Evolutionary conservation across 37 sponge, comb jelly and placozoan species (phyloP).

Genomic region (Geodia barretti): DNA sequence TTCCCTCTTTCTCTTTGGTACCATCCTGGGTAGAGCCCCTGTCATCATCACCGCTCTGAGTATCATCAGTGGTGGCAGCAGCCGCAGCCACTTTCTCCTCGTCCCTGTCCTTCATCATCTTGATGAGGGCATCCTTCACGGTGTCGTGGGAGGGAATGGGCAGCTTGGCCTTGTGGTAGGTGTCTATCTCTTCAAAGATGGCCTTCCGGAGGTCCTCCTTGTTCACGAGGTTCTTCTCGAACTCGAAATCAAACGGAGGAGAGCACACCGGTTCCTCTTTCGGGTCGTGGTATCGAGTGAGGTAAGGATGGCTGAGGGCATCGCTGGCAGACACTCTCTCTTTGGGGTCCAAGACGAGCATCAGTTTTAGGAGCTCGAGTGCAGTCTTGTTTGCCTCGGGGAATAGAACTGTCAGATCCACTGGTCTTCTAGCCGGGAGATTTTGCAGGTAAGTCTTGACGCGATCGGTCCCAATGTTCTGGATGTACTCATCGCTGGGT

Average conservation of each 20-base stretch:
- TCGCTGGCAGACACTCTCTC: conserved; percentile 58
- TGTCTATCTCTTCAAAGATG: conserved; percentile 73
- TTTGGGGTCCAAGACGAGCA: conserved; percentile 77
- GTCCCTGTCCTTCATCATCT: conserved; percentile 57
- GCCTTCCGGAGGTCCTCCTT: conserved; percentile 71
- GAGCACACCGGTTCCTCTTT: conserved; percentile 87
- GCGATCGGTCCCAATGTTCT: conserved; percentile 65
- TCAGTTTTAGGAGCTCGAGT: conserved; percentile 59
- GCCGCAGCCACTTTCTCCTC: conserved; percentile 18
- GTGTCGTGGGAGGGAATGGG: conserved; percentile 71
- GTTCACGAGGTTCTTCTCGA: conserved; percentile 76
- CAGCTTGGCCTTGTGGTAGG: conserved; percentile 71
- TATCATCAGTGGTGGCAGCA: not conserved
- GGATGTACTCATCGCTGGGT: conserved; percentile 70
- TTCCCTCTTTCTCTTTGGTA: conserved; percentile 2
- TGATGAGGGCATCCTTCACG: conserved; percentile 55
- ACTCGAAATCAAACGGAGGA: conserved; percentile 83
- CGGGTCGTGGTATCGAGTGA: conserved; percentile 76
- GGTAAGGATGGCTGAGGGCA: conserved; percentile 77
- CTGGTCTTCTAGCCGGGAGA: conserved; percentile 58
- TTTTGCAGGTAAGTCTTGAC: conserved; percentile 75
- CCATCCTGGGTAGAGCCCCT: not conserved
- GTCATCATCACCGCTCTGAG: not conserved
- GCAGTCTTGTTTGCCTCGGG: conserved; percentile 56
- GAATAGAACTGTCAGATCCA: conserved; percentile 67